Percentiles rank a stretch among this genome's conserved stretches.
phyloP scores from a whole-genome alignment of 2,797 vertebrate species.

The Netta rufina region DNA sequence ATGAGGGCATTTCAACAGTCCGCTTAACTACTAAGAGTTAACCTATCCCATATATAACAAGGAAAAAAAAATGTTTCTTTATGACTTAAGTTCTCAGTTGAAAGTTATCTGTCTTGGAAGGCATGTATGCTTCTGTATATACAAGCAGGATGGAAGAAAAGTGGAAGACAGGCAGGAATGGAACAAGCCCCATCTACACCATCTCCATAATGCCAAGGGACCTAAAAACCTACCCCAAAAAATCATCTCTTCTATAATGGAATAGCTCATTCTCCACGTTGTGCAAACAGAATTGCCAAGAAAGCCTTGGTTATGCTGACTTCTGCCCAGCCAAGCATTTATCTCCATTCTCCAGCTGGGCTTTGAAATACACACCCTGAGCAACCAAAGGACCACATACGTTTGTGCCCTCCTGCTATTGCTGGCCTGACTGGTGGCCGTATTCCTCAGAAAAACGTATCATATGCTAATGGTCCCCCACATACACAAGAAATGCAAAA shows the following conservation, averaged over 20 bases:
- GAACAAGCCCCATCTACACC: background rate
- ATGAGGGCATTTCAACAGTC: background rate
- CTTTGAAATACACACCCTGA: background rate
- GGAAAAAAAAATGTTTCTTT: background rate
- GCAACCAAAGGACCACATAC: background rate
- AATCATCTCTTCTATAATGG: accelerated
- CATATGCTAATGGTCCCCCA: background rate
- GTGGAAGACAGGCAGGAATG: background rate
- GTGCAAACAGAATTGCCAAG: background rate
- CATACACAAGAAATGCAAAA: background rate
- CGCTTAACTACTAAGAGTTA: background rate
- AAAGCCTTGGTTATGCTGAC: background rate
- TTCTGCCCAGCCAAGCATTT: background rate
- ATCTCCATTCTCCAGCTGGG: background rate
- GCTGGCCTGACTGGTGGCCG: background rate
- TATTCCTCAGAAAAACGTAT: background rate
- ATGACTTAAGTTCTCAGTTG: background rate
- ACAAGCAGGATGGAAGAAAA: background rate
- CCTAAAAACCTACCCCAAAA: background rate
- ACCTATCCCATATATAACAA: background rate
- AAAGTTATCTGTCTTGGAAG: background rate
- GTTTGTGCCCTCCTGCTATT: accelerated
- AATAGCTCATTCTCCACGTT: accelerated
- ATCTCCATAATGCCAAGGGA: background rate
- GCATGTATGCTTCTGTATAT: background rate